Conservation (phyloP, 2,797 vertebrate genomes). For the Alfaro cultratus region DNA sequence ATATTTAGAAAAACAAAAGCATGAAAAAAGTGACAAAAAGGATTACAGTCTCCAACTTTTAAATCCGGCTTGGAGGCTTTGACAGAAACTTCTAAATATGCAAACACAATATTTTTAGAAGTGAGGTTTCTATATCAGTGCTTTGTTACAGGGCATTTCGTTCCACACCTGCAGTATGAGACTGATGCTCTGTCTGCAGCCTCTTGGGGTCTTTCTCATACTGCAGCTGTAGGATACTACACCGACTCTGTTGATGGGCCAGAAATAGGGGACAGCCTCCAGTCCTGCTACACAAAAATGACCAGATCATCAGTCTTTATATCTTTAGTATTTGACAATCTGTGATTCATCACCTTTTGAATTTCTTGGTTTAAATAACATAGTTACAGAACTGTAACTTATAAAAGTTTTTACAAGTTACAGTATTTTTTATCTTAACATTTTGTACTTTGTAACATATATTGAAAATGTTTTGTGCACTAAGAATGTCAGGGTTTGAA, state of each 20-base stretch:
- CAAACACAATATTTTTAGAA: background rate
- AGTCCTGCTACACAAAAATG: constrained; percentile 23
- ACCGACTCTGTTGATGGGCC: constrained; percentile 28
- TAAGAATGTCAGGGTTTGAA: background rate
- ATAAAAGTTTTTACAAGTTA: too few species aligned
- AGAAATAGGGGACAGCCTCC: constrained; percentile 21
- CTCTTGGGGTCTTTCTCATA: constrained; percentile 51
- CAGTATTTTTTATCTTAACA: background rate
- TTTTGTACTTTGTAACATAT: background rate
- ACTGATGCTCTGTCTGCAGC: constrained; percentile 48
- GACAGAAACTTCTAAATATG: background rate
- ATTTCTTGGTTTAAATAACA: background rate
- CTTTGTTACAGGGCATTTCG: constrained; percentile 31
- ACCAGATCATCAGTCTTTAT: constrained; percentile 14
- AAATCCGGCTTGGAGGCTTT: background rate
- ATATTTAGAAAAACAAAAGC: background rate
- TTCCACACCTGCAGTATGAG: constrained; percentile 54
- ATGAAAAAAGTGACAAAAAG: background rate
- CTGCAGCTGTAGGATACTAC: constrained; percentile 46
- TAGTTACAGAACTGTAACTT: background rate
- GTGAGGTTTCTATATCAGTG: background rate
- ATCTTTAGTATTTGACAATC: constrained; percentile 11
- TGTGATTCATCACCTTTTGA: background rate
- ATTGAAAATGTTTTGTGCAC: background rate
- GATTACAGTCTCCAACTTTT: background rate